These are phyloP conservation scores for Oncopodura yosiiana DNA, from an alignment of 1,140 invertebrate species.

Conservation along the genomic window DNA sequence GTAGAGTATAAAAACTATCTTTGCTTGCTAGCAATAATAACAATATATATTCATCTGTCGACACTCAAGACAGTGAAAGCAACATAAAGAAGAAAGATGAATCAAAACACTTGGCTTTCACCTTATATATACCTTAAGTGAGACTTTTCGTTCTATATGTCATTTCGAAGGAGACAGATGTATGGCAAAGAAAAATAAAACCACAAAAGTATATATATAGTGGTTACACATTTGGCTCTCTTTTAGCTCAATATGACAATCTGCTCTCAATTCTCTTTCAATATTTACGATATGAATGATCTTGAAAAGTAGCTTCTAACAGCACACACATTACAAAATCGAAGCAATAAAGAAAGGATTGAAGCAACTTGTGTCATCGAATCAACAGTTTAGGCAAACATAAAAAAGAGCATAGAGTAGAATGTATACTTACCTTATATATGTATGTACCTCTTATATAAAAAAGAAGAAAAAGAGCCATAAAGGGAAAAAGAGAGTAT, in stretches of 20 bases:
- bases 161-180: conserved; percentile 2
- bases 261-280: conserved; percentile 24
- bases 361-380: conserved; percentile 34
- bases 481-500: too few relatives aligned
- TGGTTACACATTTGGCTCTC: background rate
- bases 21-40: too few relatives aligned
- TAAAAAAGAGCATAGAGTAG: conserved; percentile 20
- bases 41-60: too few relatives aligned
- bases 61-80: too few relatives aligned
- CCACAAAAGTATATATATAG: conserved; percentile 10
- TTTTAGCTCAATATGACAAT: conserved; percentile 11
- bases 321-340: conserved; percentile 19
- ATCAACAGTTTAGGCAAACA: conserved; percentile 35
- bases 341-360: conserved; percentile 31
- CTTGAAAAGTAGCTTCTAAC: background rate
- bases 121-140: too few relatives aligned
- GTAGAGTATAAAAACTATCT: too few relatives aligned
- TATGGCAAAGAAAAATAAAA: conserved; percentile 13
- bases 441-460: too few relatives aligned
- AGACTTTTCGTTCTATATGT: too few relatives aligned
- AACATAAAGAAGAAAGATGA: too few relatives aligned
- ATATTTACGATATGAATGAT: conserved; percentile 30
- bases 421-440: too few relatives aligned
- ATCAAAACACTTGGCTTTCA: too few relatives aligned
- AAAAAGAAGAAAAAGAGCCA: background rate